Evolutionary conservation across 2,888 invertebrate species (phyloP), one percentile per base, ranked within the genome.

Genomic region (Sisyra nigra): DNA sequence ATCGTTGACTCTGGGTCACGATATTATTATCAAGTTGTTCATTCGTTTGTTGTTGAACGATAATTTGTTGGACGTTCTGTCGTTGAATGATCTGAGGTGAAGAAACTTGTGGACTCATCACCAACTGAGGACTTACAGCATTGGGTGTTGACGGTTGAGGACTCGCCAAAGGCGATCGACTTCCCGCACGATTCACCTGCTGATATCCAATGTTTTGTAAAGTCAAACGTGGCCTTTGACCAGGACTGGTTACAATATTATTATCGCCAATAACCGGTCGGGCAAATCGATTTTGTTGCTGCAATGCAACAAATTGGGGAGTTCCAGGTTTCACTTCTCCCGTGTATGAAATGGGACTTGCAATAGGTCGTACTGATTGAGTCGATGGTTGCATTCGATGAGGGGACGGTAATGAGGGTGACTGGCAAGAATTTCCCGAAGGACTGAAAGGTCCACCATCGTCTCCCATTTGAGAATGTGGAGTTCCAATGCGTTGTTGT

Each of bases 401-500:
- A 51, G 72, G 72, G 0, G 73, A 72, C 10, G 72, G 72, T 50
- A 63, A 61, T 6, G 64, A 60, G 2, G 63, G 62, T 3, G 65
- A 64, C 37, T 67, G 69, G 1, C 67, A 67, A 2, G 71, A 66
- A 52, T 62, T 62, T 6, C 63, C 56, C 3, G 71, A 69, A 1
- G 74, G 74, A 53, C 68, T 70, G 49, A 69, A 69, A 0, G 69
- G 68, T 52, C 69, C 70, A 42, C 72, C 73, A 45, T 75, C 73
- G 43, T 63, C 64, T 19, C 34, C 30, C 19, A 11, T 11, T 56
- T 74, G 74, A 1, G 74, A 73, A 51, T 71, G 72, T 1, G 75
- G 75, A 7, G 74, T 75, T 5, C 73, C 72, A 40, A 75, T 73
- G 2, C 72, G 73, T 7, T 67, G 67, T 51, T 72, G 72, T 24